These are phyloP conservation scores for Drosophila monieri DNA, from an alignment of 2,888 invertebrate genomes.

Conservation along the genomic window DNA sequence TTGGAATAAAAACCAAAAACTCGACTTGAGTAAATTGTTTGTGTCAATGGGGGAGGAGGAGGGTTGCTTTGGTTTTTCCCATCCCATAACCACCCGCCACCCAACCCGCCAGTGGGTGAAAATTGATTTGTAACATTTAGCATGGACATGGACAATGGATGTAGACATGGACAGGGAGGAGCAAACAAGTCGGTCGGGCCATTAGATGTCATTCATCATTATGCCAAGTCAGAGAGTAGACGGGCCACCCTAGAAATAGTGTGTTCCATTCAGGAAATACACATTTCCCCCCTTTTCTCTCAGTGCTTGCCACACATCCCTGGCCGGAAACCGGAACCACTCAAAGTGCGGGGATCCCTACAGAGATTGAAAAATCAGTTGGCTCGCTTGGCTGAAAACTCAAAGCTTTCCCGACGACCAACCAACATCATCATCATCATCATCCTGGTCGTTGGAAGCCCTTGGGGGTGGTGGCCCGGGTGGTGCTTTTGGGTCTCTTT, in stretches of 20 bases:
- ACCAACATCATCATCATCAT: conserved; percentile 20
- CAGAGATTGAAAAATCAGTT: conserved; percentile 41
- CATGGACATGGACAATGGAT: conserved; percentile 37
- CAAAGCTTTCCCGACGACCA: conserved; percentile 31
- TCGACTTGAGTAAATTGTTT: conserved; percentile 67
- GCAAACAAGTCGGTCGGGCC: conserved; percentile 48
- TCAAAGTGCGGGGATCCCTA: conserved; percentile 46
- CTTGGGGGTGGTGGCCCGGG: neutral
- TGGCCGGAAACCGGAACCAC: conserved; percentile 79
- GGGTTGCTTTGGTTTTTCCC: conserved; percentile 6
- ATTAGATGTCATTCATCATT: conserved; percentile 79
- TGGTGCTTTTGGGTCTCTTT: neutral
- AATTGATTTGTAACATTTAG: conserved; percentile 80
- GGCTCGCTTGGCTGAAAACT: conserved; percentile 23
- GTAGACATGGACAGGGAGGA: conserved; percentile 10
- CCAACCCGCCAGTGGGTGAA: conserved; percentile 61
- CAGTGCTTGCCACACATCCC: neutral
- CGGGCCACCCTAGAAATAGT: no score
- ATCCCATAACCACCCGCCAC: no score
- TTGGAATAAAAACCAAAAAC: conserved; percentile 43
- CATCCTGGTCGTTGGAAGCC: neutral
- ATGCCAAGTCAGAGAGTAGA: conserved; percentile 69
- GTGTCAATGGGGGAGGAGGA: conserved; percentile 57
- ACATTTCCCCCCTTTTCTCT: neutral
- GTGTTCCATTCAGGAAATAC: no score